Base-by-base conservation (phyloP, 2,113 vertebrate genomes). In the Mus spicilegus region DNA sequence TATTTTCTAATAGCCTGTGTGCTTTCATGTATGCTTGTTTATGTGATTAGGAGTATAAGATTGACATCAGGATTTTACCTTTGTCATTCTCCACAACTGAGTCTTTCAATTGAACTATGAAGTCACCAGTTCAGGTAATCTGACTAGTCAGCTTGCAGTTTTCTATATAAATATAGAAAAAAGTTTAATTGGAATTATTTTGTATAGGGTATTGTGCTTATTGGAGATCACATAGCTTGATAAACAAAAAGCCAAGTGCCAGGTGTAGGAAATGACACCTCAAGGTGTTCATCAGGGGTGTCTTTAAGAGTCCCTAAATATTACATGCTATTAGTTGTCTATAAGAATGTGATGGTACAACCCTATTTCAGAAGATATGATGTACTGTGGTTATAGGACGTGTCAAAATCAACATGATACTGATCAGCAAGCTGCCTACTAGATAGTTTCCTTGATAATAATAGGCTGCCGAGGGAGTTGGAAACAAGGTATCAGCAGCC, bases 11-110 rank as follows among this genome's bases (percentile, higher is more conserved):
- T 56, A 8, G 16, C 49, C 54, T 54, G 49, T 78, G 16, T 78
- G 28, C 46, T 33, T 51, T 54, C 28, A 78, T 33, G 7, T 56
- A 36, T 80, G 30, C 20, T 1, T 33, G 4, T 54, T 36, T 80
- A 0, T 4, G 36, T 56, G 5, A 28, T 3, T 30, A 0, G 26
- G 6, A 16, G 7, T 14, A 4, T 51, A 30, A 20, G 4, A 16
- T 20, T 54, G 49, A 54, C 16, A 54, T 36, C 77, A 54, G 16
- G 8, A 56, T 36, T 80, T 51, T 33, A 36, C 30, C 3, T 2
- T 9, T 30, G 30, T 54, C 77, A 54, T 36, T 56, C 77, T 51
- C 9, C 9, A 54, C 7, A 54, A 80, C 26, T 9, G 8, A 80
- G 49, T 78, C 17, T 77, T 28, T 78, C 28, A 33, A 8, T 11